Evolutionary conservation across 2,888 invertebrate genomes (phyloP).

Genomic region (Iphiclides podalirius): DNA sequence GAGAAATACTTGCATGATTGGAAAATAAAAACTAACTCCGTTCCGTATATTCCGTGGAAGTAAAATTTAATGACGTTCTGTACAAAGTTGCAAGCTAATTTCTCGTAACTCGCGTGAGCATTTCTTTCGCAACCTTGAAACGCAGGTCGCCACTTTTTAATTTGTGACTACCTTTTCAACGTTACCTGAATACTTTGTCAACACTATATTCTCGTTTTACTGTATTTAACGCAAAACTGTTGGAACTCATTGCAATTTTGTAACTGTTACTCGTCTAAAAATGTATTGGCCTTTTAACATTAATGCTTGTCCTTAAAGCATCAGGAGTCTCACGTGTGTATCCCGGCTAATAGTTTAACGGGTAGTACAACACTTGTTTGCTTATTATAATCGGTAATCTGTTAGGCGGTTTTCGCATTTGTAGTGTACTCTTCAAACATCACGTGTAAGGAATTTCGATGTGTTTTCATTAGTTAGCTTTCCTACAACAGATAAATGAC

Average conservation of each 20-base stretch:
- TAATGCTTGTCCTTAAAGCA: background rate
- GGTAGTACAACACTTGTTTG: conserved; percentile 33
- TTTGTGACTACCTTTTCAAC: background rate
- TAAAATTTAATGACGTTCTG: background rate
- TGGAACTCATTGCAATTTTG: too few relatives aligned
- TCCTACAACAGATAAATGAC: background rate
- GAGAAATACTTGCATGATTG: background rate
- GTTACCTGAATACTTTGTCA: background rate
- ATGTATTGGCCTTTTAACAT: too few relatives aligned
- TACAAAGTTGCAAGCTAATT: background rate
- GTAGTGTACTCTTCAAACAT: conserved; percentile 34
- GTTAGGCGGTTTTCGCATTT: conserved; percentile 34
- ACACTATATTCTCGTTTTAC: background rate
- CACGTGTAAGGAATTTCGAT: conserved; percentile 26
- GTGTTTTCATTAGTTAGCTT: conserved; percentile 25
- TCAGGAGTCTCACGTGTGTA: conserved; percentile 9
- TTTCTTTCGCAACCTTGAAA: background rate
- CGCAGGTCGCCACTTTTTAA: background rate
- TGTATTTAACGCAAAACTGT: background rate
- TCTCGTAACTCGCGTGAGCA: background rate
- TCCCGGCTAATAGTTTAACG: conserved; percentile 32
- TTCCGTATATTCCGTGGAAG: background rate
- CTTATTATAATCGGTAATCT: conserved; percentile 39
- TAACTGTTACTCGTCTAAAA: too few relatives aligned
- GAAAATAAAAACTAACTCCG: background rate